Evolutionary conservation across 2,888 invertebrate species (phyloP).

Genomic region (Cyaniris semiargus): DNA sequence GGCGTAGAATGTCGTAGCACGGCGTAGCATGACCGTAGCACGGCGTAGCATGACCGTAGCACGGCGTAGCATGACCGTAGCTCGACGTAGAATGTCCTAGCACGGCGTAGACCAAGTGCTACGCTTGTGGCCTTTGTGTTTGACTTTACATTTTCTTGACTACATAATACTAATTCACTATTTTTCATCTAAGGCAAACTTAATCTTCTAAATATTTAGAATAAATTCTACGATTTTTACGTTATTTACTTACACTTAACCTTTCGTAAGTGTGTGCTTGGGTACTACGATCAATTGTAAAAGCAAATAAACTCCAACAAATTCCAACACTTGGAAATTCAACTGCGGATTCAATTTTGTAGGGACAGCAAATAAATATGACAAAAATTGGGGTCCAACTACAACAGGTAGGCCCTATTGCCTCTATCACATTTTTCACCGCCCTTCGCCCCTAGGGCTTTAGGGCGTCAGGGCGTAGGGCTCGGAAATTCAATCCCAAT

Average conservation of each 20-base stretch:
- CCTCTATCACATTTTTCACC: constrained; percentile 11
- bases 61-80: not conserved
- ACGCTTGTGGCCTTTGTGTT: no score
- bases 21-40: no score
- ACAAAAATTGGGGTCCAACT: constrained; percentile 9
- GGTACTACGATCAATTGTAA: not conserved
- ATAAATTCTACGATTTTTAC: not conserved
- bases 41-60: no score
- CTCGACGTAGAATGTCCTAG: not conserved
- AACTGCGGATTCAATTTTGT: constrained; percentile 21
- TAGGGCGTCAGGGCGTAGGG: constrained; percentile 11
- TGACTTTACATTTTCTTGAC: no score
- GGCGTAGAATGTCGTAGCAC: not conserved
- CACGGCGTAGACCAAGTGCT: not conserved
- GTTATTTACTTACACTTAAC: not conserved
- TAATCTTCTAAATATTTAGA: no score
- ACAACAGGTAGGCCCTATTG: constrained; percentile 17
- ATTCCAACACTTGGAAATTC: constrained; percentile 7
- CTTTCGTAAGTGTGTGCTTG: not conserved
- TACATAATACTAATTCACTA: no score
- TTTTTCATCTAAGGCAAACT: no score
- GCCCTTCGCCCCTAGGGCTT: constrained; percentile 9
- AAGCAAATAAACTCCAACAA: constrained; percentile 3
- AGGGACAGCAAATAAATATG: constrained; percentile 27
- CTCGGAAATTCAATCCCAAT: constrained; percentile 11